These are phyloP conservation scores for Aproaerema taeniolella DNA, from an alignment of 2,888 invertebrate species.

Conservation along the genomic window DNA sequence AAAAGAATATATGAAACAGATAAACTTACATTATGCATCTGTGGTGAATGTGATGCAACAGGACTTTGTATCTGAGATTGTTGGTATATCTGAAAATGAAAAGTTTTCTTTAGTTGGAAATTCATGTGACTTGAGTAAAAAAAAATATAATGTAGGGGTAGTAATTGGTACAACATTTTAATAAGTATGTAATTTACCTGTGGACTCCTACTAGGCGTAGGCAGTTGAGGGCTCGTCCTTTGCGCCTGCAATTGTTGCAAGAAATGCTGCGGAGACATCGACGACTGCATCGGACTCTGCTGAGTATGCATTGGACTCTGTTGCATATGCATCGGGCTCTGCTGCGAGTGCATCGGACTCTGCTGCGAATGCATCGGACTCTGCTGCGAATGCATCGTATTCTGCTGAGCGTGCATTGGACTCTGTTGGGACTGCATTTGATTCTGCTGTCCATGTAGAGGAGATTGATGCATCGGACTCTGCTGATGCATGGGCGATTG, in stretches of 20 bases:
- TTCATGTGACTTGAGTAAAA: too few species aligned
- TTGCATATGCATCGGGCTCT: conserved; percentile 49
- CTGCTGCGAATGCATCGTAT: conserved; percentile 33
- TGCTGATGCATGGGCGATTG: conserved; percentile 41
- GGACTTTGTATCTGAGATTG: conserved; percentile 72
- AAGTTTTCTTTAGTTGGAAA: too few species aligned
- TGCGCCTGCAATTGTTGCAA: conserved; percentile 58
- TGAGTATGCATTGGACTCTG: conserved; percentile 49
- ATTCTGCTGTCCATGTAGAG: conserved; percentile 14
- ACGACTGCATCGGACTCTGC: conserved; percentile 38
- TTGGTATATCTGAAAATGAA: conserved; percentile 59
- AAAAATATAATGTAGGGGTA: too few species aligned
- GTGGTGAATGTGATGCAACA: conserved; percentile 67
- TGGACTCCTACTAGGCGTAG: conserved; percentile 68
- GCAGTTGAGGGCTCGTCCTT: conserved; percentile 66
- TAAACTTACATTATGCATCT: conserved; percentile 66
- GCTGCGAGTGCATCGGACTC: conserved; percentile 37
- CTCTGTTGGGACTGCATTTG: conserved; percentile 43
- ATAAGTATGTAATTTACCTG: conserved; percentile 52
- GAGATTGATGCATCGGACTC: conserved; percentile 37
- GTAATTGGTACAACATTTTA: too few species aligned
- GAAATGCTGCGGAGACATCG: conserved; percentile 41
- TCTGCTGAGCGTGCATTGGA: conserved; percentile 40
- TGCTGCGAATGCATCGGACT: conserved; percentile 50
- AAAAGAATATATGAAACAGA: too few species aligned